Base-by-base conservation (phyloP, 2,888 invertebrate species). In the Dimorphilus gyrociliatus region DNA sequence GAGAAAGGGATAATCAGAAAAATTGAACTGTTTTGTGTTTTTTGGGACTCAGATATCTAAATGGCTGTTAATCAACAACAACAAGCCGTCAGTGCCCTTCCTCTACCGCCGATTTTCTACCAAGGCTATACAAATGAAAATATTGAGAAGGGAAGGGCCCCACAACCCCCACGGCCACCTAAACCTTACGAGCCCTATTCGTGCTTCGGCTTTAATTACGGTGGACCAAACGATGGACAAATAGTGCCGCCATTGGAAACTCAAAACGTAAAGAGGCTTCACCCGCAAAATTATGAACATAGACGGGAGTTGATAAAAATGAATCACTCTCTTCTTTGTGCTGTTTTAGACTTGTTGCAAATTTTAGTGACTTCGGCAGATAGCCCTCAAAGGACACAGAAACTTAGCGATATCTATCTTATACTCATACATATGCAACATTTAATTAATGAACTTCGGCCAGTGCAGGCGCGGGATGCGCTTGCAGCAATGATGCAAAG, bases 381-480 rank as follows among this genome's bases (percentile, higher is more conserved):
- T 55, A 86, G 85, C 32, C 77, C 80, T 0, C n/a, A n/a, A n/a
- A 69, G 92, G 44, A 78, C 81, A 10, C 90, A 92, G 60, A 94
- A 92, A 67, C 81, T 84, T 23, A 88, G 90, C 63, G 92, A 97
- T 63, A 69, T 97, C 4, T 88, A 85, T 64, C 68, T 92, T 27
- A 65, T 97, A n/a, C 97, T 97, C 60, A 90, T 97, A 42, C 92
- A 99, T 52, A 92, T 97, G 64, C 94, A 99, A 65, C 94, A 97
- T 67, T 69, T 97, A 35, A 69, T 97, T 6, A 97, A 97, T 65
- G 94, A 97, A 64, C 92, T 90, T 58, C 72, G 97, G 46, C 97
- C 97, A 0, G 90, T 94, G 63, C 88, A 92, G 63, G 94, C 90
- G 0, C 69, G 90, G 29, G 90, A 92, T 68, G 88, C 90, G 0